Percentiles rank a stretch among this genome's conserved stretches.
Evolutionary conservation across 2,888 invertebrate genomes (phyloP).

Genomic region (Caenorhabditis sp.): DNA sequence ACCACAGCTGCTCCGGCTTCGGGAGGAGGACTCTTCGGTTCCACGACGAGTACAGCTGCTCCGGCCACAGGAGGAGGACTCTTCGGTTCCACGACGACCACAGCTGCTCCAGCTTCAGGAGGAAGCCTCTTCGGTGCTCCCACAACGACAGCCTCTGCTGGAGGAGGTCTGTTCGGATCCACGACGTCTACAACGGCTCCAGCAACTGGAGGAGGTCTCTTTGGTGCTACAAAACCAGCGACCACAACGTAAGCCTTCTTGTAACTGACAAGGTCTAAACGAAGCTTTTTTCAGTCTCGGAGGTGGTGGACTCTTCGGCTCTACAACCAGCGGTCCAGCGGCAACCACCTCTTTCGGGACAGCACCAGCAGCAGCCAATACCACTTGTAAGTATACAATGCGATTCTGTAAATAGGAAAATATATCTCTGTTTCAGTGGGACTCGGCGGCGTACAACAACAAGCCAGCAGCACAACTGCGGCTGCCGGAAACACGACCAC

Average conservation of each 20-base stretch:
- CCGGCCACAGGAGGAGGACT: constrained; percentile 1
- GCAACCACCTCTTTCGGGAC: constrained; percentile 58
- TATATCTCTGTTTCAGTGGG: constrained; percentile 54
- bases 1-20: constrained; percentile 23
- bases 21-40: constrained; percentile 37
- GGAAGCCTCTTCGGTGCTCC: constrained; percentile 44
- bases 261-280: background rate
- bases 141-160: background rate
- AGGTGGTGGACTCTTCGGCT: constrained; percentile 5
- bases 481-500: constrained; percentile 21
- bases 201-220: constrained; percentile 13
- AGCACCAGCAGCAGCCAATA: constrained; percentile 25
- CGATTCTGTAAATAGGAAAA: too few relatives aligned
- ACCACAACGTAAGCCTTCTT: background rate
- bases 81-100: constrained; percentile 33
- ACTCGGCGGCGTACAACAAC: constrained; percentile 62
- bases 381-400: background rate
- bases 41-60: constrained; percentile 33
- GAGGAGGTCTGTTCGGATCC: constrained; percentile 37
- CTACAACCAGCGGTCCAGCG: constrained; percentile 29
- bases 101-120: background rate
- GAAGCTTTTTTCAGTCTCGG: background rate
- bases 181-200: background rate
- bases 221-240: constrained; percentile 24
- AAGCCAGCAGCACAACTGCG: constrained; percentile 5